phyloP scores from a whole-genome alignment of 2,113 vertebrate genomes.

The Neomonachus schauinslandi region DNA sequence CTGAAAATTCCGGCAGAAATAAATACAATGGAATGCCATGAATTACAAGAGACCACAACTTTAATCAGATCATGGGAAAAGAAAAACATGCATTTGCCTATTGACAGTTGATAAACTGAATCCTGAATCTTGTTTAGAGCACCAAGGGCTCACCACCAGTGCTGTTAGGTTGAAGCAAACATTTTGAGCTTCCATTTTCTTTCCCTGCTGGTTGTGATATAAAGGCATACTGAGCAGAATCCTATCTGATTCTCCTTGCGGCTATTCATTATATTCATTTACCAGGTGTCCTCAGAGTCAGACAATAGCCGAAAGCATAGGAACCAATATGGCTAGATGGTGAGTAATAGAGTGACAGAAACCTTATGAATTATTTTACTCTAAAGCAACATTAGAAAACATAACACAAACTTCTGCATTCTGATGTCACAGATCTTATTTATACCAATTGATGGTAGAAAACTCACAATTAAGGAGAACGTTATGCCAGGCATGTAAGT shows the following conservation, averaged over 20 bases:
- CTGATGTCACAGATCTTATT: slow-evolving; percentile 10
- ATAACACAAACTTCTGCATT: neutral
- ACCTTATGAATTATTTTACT: neutral
- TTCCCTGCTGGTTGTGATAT: neutral
- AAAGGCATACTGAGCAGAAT: neutral
- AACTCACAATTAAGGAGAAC: neutral
- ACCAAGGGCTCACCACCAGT: neutral
- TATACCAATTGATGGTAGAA: neutral
- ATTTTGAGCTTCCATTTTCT: neutral
- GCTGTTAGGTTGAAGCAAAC: neutral
- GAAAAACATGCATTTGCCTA: slow-evolving; percentile 81
- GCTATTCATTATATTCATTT: neutral
- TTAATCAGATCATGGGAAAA: slow-evolving; percentile 87
- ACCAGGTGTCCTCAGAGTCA: slow-evolving; percentile 1
- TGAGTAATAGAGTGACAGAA: slow-evolving; percentile 25
- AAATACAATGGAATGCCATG: slow-evolving; percentile 84
- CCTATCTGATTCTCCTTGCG: neutral
- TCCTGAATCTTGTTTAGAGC: slow-evolving; percentile 73
- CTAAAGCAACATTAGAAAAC: neutral
- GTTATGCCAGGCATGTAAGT: neutral
- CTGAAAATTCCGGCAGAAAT: slow-evolving; percentile 87
- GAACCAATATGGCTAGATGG: neutral
- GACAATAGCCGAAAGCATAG: neutral
- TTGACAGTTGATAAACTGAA: slow-evolving; percentile 84
- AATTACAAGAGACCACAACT: slow-evolving; percentile 85